Percentiles rank a stretch among this genome's conserved stretches.
Evolutionary conservation across 64 coral and sea anemone species (phyloP).

Genomic region (Pocillopora damicornis): DNA sequence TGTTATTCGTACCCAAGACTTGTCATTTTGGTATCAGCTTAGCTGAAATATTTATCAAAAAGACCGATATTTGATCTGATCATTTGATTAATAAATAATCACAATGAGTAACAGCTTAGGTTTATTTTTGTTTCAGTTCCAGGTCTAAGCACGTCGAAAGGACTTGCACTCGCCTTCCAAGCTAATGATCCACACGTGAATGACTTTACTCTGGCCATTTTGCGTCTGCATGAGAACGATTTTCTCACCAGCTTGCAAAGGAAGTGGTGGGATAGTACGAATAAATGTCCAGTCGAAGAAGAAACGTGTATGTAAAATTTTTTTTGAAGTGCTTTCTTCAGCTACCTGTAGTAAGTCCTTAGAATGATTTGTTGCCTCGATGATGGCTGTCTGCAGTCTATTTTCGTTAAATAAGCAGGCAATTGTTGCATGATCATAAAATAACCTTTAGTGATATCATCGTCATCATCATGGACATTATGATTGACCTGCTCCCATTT

Average conservation of each 20-base stretch:
- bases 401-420: no score
- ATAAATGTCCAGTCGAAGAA: slow-evolving; percentile 18
- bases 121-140: slow-evolving; percentile 15
- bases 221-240: slow-evolving; percentile 5
- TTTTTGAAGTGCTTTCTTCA: background rate
- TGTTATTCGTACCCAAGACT: no score
- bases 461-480: no score
- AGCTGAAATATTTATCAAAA: no score
- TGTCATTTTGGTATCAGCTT: no score
- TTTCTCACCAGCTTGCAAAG: slow-evolving; percentile 4
- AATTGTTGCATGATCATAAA: no score
- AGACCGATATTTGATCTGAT: no score
- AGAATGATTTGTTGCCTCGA: background rate
- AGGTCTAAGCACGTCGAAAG: slow-evolving; percentile 16
- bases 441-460: no score
- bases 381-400: no score
- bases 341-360: no score
- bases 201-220: slow-evolving; percentile 10
- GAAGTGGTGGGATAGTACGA: slow-evolving; percentile 39
- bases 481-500: background rate
- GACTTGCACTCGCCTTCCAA: slow-evolving; percentile 14
- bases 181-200: background rate
- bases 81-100: no score
- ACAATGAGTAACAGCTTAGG: background rate
- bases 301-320: slow-evolving; percentile 7